Percentiles rank a stretch among this genome's conserved stretches.
Evolutionary conservation across 2,797 vertebrate species (phyloP).

Genomic region (Enoplosus armatus): DNA sequence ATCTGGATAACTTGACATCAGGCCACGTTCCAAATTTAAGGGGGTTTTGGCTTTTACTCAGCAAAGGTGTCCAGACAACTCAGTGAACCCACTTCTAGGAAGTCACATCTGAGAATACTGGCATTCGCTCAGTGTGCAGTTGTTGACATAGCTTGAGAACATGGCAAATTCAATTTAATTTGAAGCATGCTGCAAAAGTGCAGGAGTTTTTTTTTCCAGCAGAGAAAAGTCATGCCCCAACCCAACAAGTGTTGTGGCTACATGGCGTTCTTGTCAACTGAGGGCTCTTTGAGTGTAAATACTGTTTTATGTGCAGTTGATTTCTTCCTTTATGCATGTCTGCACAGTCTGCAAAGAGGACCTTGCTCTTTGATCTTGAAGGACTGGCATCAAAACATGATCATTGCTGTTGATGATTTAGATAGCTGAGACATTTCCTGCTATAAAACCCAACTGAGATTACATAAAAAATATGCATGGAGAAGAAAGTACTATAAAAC

Average conservation of each 20-base stretch:
- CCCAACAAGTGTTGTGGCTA: not conserved
- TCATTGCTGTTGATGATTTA: not conserved
- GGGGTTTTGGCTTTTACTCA: not conserved
- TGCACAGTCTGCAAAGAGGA: not conserved
- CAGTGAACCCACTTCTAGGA: not conserved
- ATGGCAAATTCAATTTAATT: constrained; percentile 7
- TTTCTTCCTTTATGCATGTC: constrained; percentile 10
- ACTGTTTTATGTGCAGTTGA: not conserved
- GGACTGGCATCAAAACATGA: not conserved
- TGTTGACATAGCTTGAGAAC: constrained; percentile 12
- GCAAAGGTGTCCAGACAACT: not conserved
- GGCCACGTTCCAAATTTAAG: not conserved
- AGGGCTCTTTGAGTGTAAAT: not conserved
- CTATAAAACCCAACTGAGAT: not conserved
- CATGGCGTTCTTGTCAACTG: not conserved
- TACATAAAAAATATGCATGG: not conserved
- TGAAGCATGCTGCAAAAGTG: not conserved
- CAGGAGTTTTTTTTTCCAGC: constrained; percentile 9
- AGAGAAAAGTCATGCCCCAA: constrained; percentile 10
- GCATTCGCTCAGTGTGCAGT: not conserved
- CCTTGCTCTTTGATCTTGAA: constrained; percentile 1
- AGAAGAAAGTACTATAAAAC: not conserved
- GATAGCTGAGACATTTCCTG: constrained; percentile 5
- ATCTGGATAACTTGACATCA: not conserved
- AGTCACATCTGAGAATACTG: not conserved